These are phyloP conservation scores for Stichodactyla helianthus DNA, from an alignment of 64 coral and sea anemone species.

Conservation along the genomic window DNA sequence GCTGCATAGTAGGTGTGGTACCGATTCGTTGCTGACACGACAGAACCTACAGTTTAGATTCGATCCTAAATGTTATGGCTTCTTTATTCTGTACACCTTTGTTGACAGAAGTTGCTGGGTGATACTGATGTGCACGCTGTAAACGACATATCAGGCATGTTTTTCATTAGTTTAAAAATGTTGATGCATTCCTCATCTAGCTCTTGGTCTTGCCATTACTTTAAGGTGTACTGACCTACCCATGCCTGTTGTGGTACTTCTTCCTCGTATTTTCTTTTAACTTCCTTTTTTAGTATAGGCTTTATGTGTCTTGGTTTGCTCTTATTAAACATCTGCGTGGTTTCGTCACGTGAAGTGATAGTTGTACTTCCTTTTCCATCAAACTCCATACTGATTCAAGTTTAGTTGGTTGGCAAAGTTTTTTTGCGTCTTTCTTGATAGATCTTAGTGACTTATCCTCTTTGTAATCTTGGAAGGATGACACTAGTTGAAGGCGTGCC, in stretches of 20 bases:
- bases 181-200: not conserved
- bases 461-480: not conserved
- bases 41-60: not conserved
- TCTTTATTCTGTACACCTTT: not conserved
- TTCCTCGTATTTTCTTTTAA: not conserved
- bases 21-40: not conserved
- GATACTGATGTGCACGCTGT: not conserved
- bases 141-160: not conserved
- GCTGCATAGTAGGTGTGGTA: not conserved
- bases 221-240: not conserved
- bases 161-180: not conserved
- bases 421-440: constrained; percentile 20
- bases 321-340: not conserved
- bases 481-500: not conserved
- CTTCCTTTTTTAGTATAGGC: not conserved
- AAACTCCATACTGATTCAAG: not conserved
- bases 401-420: constrained; percentile 11
- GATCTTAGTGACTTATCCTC: constrained; percentile 19
- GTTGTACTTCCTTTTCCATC: not conserved
- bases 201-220: not conserved
- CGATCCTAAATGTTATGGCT: not conserved
- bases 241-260: not conserved
- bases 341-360: not conserved
- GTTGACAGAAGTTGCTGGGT: not conserved
- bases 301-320: not conserved